phyloP scores from a whole-genome alignment of 2,888 invertebrate species.

The Netelia fuscicornis region DNA sequence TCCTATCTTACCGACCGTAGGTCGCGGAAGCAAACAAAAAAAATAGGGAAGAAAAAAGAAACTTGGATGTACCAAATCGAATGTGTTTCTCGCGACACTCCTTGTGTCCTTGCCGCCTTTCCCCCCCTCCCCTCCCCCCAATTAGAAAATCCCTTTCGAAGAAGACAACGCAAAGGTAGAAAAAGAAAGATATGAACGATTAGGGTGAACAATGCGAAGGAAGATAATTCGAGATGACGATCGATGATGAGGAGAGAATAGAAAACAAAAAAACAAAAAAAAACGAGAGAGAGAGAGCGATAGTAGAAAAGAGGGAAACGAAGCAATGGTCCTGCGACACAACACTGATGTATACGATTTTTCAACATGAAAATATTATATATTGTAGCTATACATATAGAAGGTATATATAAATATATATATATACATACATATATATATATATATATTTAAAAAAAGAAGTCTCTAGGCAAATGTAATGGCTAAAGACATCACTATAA shows the following conservation, averaged over 20 bases:
- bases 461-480: slow-evolving; percentile 81
- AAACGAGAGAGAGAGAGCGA: slow-evolving; percentile 42
- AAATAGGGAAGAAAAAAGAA: not conserved
- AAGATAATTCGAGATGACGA: slow-evolving; percentile 65
- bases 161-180: slow-evolving; percentile 20
- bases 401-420: slow-evolving; percentile 75
- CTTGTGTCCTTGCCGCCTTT: slow-evolving; percentile 69
- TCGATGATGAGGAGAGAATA: slow-evolving; percentile 47
- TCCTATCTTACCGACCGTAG: slow-evolving; percentile 40
- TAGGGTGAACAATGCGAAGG: slow-evolving; percentile 44
- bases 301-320: slow-evolving; percentile 73
- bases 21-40: not conserved
- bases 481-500: slow-evolving; percentile 81
- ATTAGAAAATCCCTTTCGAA: slow-evolving; percentile 66
- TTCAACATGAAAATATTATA: slow-evolving; percentile 85
- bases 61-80: not conserved
- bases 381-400: slow-evolving; percentile 84
- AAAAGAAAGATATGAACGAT: slow-evolving; percentile 55
- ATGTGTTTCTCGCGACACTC: slow-evolving; percentile 55
- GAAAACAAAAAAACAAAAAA: slow-evolving; percentile 38
- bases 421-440: slow-evolving; percentile 59
- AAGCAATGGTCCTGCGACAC: slow-evolving; percentile 84
- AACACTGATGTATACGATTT: slow-evolving; percentile 86
- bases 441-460: slow-evolving; percentile 76
- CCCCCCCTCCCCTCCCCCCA: slow-evolving; percentile 25